Base-by-base conservation (phyloP, 2,113 vertebrate species). In the Hippocampus guttulatus region DNA sequence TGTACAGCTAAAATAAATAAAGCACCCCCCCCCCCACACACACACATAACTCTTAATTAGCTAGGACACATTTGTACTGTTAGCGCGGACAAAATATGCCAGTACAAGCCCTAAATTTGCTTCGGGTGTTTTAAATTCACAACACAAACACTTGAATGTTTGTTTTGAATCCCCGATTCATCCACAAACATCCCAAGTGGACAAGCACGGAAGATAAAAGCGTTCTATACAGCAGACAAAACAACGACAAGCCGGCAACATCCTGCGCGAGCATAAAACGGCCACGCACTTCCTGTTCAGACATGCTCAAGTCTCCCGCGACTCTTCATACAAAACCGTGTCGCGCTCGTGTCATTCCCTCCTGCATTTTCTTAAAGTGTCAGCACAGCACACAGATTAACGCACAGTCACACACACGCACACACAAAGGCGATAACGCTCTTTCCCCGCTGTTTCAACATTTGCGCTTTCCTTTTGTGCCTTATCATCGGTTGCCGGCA, bases 161-260 rank as follows among this genome's bases (percentile, higher is more conserved):
- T 65, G 2, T 64, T 64, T 63, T 64, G 2, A 65, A 45, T 11
- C 9, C 33, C 12, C 18, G 20, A 63, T 15, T 41, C 21, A 63
- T 63, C 61, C 9, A 40, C 33, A 49, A 49, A 61, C 7, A 25
- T 74, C 52, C 73, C 65, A 78, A 70, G 40, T 75, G 70, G 67
- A 64, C 51, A 70, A 73, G 33, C 47, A 68, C 73, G 43, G n/a
- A 47, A 54, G 66, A 68, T 68, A 27, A 74, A 79, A 51, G n/a
- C 51, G 52, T 60, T 6, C 72, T 68, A 84, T 57, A 74, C 41
- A 65, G 64, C 45, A 65, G 64, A 78, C 69, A 73, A 76, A 41
- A 68, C 18, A 33, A 52, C 40, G 38, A 30, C 23, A 23, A 60
- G 40, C 41, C 10, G 45, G 67, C 47, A 67, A 61, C 18, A 30